Percentiles rank a stretch among this genome's conserved stretches.
phyloP scores from a whole-genome alignment of 1,140 invertebrate species.

The Vanessa atalanta region DNA sequence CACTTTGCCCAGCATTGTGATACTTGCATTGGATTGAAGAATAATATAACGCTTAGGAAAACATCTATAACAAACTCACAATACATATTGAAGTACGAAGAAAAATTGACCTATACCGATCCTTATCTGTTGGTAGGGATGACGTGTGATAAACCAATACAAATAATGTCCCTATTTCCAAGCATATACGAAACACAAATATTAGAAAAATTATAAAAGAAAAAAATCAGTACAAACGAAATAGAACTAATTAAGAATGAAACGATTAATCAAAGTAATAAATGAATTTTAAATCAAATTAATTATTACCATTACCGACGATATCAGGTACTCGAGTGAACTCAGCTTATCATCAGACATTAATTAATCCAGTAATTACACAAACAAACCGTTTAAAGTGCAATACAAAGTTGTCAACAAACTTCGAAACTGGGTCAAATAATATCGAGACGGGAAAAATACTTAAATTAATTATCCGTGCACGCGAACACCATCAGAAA shows the following conservation, averaged over 20 bases:
- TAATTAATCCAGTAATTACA: constrained; percentile 4
- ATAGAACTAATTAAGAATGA: too few relatives aligned
- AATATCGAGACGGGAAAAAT: constrained; percentile 45
- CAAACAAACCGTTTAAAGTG: constrained; percentile 5
- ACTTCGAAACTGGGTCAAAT: background rate
- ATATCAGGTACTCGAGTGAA: constrained; percentile 9
- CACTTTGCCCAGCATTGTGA: too few relatives aligned
- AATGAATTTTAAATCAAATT: background rate
- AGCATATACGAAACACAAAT: background rate
- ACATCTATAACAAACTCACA: too few relatives aligned
- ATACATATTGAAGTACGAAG: too few relatives aligned
- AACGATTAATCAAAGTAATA: background rate
- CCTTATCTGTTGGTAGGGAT: too few relatives aligned
- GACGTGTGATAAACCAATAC: too few relatives aligned
- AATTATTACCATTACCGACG: background rate
- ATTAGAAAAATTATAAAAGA: background rate
- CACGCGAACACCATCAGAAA: constrained; percentile 41
- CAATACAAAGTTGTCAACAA: background rate
- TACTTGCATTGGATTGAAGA: too few relatives aligned
- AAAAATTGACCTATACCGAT: too few relatives aligned
- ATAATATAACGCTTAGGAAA: too few relatives aligned
- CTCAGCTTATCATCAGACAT: background rate
- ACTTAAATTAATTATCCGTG: constrained; percentile 17
- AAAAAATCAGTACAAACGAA: background rate
- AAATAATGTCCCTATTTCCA: background rate